Base-by-base conservation (phyloP, 2,797 vertebrate species). In the Dendrocincla tyrannina region DNA sequence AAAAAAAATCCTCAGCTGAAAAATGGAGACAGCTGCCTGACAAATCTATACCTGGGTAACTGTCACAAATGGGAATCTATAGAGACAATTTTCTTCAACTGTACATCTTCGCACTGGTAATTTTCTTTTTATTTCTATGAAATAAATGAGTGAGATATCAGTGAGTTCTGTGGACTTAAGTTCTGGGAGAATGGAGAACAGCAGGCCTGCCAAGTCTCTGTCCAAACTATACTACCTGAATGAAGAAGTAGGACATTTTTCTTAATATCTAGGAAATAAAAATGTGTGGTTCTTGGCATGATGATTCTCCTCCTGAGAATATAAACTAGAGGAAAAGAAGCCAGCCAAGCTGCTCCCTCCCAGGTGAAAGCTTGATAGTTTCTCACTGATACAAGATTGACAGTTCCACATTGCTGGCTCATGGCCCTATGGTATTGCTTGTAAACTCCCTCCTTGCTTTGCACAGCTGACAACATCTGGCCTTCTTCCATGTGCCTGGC, bases 231-330 rank as follows among this genome's bases (percentile, higher is more conserved):
- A 78, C 35, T 42, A 47, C 25, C 23, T 66, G 68, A 83, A 89
- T 89, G 85, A 89, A 88, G 89, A 63, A 92, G 78, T 35, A 72
- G 81, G 73, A 86, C 76, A 73, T 88, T 89, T 88, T 89, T 81
- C 85, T 93, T 89, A 52, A 56, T 75, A 76, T 75, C 66, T 47
- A 81, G 82, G 92, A 94, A 94, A 91, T 92, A 85, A 92, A 96
- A 96, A 88, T 44, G 53, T 83, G 62, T 58, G 53, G 58, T 68
- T 89, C 68, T 83, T 84, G 73, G 82, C 76, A 46, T 1, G n/a
- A 46, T 13, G 64, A 68, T 63, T 95, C 82, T 85, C 10, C 79
- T 84, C 63, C 85, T 56, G 69, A 91, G 91, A 93, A 87, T 67
- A 91, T 19, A 72, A 89, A 89, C 37, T 28, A 49, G 75, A 72